Base-by-base conservation (phyloP, 2,888 invertebrate genomes). In the Bombyx huttoni region DNA sequence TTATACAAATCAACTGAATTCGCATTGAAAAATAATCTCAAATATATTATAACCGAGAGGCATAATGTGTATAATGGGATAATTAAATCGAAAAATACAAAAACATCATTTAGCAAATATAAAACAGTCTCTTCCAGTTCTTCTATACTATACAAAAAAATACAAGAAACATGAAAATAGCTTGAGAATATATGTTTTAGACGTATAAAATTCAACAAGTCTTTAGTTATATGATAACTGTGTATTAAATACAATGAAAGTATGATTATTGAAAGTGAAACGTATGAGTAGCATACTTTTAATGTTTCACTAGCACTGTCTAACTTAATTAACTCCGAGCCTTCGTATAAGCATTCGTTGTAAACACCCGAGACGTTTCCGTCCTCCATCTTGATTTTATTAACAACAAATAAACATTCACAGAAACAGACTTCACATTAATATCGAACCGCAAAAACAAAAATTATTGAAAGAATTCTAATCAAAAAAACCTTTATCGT, bases 1-100 rank as follows among this genome's bases (percentile, higher is more conserved):
- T 9, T 58, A 24, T 67, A 68, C 6, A 65, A 52, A 34, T 57
- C 52, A 50, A 60, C 59, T 3, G 57, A 59, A 46, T 61, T 59
- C 46, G 50, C 52, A 5, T 64, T 63, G 8, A 68, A 24, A 13
- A 64, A 64, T 10, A 68, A 47, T 49, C 58, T 63, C 49, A 68
- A 49, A 53, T 63, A 67, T 13, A 61, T 51, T 7, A 65, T 54
- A 58, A 61, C 58, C 8, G 63, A 51, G 7, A 62, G 40, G 47
- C 56, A 56, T 0, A 59, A 55, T 5, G 64, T 58, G 7, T 54
- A 56, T 1, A 62, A 56, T 0, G 59, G 54, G 34, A 61, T 51
- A 3, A 57, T 13, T 8, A 67, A 24, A 47, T 65, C 65, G 9
- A 63, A 14, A 47, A 51, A 40, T 0, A 52, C 51, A 35, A 56